Conservation (phyloP, 1,140 invertebrate species). For the Teleogryllus occipitalis region DNA sequence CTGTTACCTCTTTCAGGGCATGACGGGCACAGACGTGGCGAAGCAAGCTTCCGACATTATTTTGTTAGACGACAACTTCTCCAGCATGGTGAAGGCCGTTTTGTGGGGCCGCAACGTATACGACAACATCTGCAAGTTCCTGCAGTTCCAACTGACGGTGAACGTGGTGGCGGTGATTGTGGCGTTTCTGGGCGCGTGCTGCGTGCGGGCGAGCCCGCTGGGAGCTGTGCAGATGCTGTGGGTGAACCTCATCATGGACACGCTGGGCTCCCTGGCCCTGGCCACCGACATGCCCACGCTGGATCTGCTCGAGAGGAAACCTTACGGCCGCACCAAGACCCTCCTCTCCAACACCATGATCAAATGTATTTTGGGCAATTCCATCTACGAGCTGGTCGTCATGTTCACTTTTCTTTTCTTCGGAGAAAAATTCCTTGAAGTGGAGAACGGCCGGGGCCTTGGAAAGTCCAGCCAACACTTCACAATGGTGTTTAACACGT, state of each 20-base stretch:
- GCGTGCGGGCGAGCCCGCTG: constrained; percentile 42
- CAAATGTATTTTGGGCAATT: constrained; percentile 59
- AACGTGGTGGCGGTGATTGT: constrained; percentile 58
- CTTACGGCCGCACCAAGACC: constrained; percentile 58
- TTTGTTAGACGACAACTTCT: constrained; percentile 64
- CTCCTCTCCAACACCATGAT: constrained; percentile 58
- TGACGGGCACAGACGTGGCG: constrained; percentile 63
- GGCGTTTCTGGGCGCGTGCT: constrained; percentile 55
- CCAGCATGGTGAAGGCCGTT: constrained; percentile 62
- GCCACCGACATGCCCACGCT: constrained; percentile 58
- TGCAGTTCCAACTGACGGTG: constrained; percentile 63
- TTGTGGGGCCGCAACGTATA: constrained; percentile 70
- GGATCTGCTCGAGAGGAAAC: constrained; percentile 51
- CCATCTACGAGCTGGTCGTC: constrained; percentile 53
- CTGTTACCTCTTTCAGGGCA: constrained; percentile 40
- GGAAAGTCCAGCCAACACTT: constrained; percentile 51
- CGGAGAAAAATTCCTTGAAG: constrained; percentile 32
- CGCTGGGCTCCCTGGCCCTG: constrained; percentile 57
- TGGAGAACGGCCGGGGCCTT: constrained; percentile 33
- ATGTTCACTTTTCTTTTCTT: constrained; percentile 51
- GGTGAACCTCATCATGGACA: constrained; percentile 70
- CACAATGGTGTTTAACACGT: constrained; percentile 62
- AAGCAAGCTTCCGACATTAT: constrained; percentile 70
- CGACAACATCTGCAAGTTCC: constrained; percentile 62
- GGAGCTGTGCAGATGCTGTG: constrained; percentile 63